phyloP scores from a whole-genome alignment of 2,113 vertebrate genomes.

The Osmerus eperlanus region DNA sequence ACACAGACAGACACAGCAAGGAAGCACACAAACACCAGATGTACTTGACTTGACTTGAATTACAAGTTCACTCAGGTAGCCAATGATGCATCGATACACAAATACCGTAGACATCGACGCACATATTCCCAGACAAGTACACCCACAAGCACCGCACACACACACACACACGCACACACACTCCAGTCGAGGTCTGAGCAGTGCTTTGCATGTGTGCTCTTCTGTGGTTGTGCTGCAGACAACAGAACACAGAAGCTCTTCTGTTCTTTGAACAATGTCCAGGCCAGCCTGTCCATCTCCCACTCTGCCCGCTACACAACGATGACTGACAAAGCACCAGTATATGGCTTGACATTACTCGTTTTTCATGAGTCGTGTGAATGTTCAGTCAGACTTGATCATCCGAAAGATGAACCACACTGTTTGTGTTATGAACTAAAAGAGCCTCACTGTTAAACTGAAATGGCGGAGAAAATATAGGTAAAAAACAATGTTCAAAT shows the following conservation, averaged over 20 bases:
- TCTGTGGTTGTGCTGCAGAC: slow-evolving; percentile 45
- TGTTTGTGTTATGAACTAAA: no score
- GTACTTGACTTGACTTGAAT: no score
- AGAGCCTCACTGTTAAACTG: no score
- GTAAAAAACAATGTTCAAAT: no score
- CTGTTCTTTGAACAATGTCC: slow-evolving; percentile 66
- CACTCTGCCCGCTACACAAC: background rate
- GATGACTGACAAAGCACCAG: background rate
- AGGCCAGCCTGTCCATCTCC: slow-evolving; percentile 42
- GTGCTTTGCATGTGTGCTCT: slow-evolving; percentile 51
- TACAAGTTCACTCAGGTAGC: background rate
- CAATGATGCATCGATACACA: slow-evolving; percentile 1
- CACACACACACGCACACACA: slow-evolving; percentile 29
- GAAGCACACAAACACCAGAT: slow-evolving; percentile 46
- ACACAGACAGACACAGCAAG: slow-evolving; percentile 39
- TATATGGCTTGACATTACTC: no score
- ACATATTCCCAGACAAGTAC: slow-evolving; percentile 14
- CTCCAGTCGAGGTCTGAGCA: slow-evolving; percentile 48
- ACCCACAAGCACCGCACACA: slow-evolving; percentile 31
- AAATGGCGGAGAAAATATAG: background rate
- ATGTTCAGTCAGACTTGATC: no score
- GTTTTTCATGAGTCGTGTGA: no score
- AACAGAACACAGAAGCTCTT: slow-evolving; percentile 62
- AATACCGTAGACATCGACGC: background rate
- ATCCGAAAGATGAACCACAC: no score